These are phyloP conservation scores for Philereme vetulata DNA, from an alignment of 2,888 invertebrate species.

Conservation along the genomic window DNA sequence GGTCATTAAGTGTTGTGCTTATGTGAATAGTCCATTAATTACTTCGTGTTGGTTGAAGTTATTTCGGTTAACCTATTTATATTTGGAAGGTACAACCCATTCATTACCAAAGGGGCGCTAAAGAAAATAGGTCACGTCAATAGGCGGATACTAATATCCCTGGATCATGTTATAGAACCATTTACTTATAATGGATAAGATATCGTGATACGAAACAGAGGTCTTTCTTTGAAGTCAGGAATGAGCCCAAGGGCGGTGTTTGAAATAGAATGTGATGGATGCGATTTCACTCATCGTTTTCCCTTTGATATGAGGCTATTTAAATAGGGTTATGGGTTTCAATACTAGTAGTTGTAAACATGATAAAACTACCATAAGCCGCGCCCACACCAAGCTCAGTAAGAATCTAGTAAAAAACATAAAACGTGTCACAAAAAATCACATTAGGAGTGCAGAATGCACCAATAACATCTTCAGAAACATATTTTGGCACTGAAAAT, in stretches of 20 bases:
- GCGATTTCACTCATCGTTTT: constrained; percentile 14
- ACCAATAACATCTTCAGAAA: too few species aligned
- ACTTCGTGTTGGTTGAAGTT: constrained; percentile 4
- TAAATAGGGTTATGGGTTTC: constrained; percentile 3
- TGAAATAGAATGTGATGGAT: constrained; percentile 26
- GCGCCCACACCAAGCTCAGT: too few species aligned
- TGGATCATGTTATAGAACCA: constrained; percentile 38
- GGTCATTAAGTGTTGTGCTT: too few species aligned
- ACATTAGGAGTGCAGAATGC: too few species aligned
- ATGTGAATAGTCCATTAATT: background rate
- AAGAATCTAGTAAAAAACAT: too few species aligned
- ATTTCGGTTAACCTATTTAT: background rate
- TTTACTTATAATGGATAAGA: constrained; percentile 29
- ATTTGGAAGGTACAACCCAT: constrained; percentile 2
- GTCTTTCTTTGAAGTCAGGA: constrained; percentile 40
- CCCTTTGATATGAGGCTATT: constrained; percentile 18
- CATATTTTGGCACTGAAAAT: too few species aligned
- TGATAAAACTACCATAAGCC: background rate
- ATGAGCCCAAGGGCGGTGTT: constrained; percentile 50
- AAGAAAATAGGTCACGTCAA: constrained; percentile 47
- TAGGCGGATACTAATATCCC: constrained; percentile 40
- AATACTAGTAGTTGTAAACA: background rate
- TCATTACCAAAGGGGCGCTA: constrained; percentile 33
- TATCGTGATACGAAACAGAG: constrained; percentile 42
- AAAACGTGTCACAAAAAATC: too few species aligned